Percentiles rank a stretch among this genome's conserved stretches.
Conservation (phyloP, 2,797 vertebrate genomes). For the Sebastolobus altivelis region DNA sequence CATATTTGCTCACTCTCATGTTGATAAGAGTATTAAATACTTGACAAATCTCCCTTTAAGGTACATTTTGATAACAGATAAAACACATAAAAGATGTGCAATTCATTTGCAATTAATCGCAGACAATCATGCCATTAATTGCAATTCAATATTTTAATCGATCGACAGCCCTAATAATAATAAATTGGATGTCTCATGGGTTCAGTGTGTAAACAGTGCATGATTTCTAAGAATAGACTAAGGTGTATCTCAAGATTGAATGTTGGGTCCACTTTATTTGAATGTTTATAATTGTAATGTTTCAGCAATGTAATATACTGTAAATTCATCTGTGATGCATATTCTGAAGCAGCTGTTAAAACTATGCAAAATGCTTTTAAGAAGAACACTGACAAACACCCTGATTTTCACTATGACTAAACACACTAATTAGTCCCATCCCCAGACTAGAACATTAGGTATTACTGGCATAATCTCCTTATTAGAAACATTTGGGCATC, state of each 20-base stretch:
- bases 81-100: too few species aligned
- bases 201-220: background rate
- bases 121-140: too few species aligned
- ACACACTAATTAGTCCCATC: constrained; percentile 3
- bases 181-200: background rate
- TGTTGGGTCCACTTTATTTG: background rate
- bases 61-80: too few species aligned
- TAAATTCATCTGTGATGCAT: background rate
- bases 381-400: background rate
- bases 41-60: too few species aligned
- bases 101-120: too few species aligned
- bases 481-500: background rate
- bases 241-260: background rate
- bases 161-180: background rate
- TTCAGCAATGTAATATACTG: background rate
- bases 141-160: too few species aligned
- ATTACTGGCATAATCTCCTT: background rate
- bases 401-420: background rate
- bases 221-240: background rate
- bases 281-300: background rate
- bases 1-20: too few species aligned
- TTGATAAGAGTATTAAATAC: too few species aligned
- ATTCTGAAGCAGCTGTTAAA: background rate
- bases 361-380: background rate
- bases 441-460: background rate